These are phyloP conservation scores for Actinostola sp. DNA, from an alignment of 92 coral and sea anemone genomes.

Conservation along the genomic window DNA sequence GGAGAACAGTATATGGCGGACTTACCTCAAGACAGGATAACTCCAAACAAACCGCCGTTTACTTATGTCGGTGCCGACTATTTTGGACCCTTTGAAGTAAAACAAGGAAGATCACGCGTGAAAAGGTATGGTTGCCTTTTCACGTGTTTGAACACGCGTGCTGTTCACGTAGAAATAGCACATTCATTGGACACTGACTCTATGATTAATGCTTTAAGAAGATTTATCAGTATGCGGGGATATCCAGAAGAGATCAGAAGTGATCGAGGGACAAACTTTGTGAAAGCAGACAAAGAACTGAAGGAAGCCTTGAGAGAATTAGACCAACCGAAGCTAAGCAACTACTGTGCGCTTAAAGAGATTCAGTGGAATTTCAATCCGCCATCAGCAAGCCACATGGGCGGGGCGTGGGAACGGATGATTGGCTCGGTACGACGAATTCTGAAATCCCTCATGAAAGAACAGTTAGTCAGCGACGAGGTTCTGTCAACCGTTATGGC, in stretches of 20 bases:
- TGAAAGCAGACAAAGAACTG: conserved; percentile 30
- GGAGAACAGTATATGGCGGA: conserved; percentile 65
- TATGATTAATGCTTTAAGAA: conserved; percentile 53
- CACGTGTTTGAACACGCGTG: conserved; percentile 44
- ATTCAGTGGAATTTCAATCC: conserved; percentile 45
- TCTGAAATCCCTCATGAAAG: conserved; percentile 29
- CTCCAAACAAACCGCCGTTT: conserved; percentile 53
- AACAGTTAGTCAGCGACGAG: conserved; percentile 51
- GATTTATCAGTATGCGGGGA: conserved; percentile 30
- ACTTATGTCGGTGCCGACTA: conserved; percentile 59
- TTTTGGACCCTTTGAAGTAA: conserved; percentile 69
- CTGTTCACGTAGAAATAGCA: conserved; percentile 42
- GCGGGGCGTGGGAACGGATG: conserved; percentile 44
- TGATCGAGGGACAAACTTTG: conserved; percentile 40
- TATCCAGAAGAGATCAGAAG: conserved; percentile 41
- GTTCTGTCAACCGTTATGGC: conserved; percentile 47
- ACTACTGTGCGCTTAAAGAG: conserved; percentile 29
- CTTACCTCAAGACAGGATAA: conserved; percentile 48
- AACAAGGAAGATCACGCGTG: conserved; percentile 50
- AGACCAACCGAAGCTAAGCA: conserved; percentile 22
- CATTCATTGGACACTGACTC: conserved; percentile 43
- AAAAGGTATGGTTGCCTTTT: conserved; percentile 44
- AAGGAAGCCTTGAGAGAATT: neutral
- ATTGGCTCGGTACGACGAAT: conserved; percentile 29
- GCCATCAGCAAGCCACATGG: conserved; percentile 54